Evolutionary conservation across 2,888 invertebrate genomes (phyloP).

Genomic region (Tolmerus cingulatus): DNA sequence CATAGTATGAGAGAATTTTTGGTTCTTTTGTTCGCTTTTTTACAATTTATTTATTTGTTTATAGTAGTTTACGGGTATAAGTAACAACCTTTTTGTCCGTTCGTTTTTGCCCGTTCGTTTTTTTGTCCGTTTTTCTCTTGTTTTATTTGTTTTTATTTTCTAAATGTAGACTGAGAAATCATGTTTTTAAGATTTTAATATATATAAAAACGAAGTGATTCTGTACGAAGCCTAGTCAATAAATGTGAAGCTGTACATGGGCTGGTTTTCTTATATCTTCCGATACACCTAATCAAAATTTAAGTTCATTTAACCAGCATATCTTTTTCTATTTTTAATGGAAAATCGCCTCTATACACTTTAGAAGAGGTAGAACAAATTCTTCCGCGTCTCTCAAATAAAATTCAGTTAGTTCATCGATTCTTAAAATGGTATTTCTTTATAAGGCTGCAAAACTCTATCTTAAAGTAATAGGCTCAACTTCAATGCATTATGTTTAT

Average conservation of each 20-base stretch:
- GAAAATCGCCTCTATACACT: neutral
- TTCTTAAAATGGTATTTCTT: no score
- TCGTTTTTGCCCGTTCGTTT: neutral
- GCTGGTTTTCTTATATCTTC: neutral
- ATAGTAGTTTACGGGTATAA: neutral
- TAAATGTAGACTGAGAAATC: conserved; percentile 21
- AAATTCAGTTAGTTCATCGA: no score
- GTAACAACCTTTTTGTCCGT: neutral
- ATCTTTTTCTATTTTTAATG: no score
- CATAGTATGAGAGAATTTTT: conserved; percentile 52
- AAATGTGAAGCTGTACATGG: conserved; percentile 26
- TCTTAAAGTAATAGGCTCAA: neutral
- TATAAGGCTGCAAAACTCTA: no score
- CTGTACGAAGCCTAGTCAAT: conserved; percentile 39
- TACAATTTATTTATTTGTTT: conserved; percentile 9
- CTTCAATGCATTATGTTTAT: neutral
- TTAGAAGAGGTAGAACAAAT: neutral
- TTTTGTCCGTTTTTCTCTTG: neutral
- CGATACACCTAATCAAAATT: neutral
- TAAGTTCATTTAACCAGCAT: neutral
- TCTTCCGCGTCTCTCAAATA: neutral
- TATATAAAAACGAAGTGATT: conserved; percentile 37
- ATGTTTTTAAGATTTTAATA: conserved; percentile 39
- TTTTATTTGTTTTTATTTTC: conserved; percentile 20
- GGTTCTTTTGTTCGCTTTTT: conserved; percentile 20